phyloP scores from a whole-genome alignment of 2,888 invertebrate species.

The Cotesia congregata region DNA sequence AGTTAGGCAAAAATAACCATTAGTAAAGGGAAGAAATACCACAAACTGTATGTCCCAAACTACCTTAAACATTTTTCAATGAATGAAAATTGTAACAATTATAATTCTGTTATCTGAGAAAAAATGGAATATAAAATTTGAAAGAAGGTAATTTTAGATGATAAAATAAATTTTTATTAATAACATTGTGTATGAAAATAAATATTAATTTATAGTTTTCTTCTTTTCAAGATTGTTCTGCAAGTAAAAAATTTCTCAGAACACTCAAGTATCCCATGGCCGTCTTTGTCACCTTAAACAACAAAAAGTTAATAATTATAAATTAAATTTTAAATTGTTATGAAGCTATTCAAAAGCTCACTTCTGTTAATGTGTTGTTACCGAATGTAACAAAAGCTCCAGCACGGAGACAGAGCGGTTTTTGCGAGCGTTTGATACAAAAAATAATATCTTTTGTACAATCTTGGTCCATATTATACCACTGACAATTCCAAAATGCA shows the following conservation, averaged over 20 bases:
- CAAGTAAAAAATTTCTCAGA: constrained; percentile 47
- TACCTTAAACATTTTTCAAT: no score
- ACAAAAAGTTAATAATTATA: not conserved
- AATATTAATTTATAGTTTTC: not conserved
- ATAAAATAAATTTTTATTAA: no score
- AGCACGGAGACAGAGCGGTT: constrained; percentile 72
- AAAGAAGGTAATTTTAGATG: no score
- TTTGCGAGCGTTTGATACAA: constrained; percentile 72
- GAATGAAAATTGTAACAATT: no score
- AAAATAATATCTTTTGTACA: constrained; percentile 50
- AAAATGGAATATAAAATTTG: no score
- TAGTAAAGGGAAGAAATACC: no score
- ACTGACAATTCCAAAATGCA: not conserved
- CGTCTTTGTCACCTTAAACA: constrained; percentile 53
- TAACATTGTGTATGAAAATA: no score
- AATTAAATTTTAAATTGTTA: not conserved
- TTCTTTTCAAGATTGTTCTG: not conserved
- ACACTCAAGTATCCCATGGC: constrained; percentile 56
- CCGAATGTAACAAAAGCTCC: constrained; percentile 73
- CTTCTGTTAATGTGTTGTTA: constrained; percentile 72
- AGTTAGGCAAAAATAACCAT: no score
- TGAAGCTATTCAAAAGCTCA: constrained; percentile 58
- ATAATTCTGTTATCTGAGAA: no score
- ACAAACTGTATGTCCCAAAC: no score
- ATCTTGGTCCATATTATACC: not conserved